Evolutionary conservation across 2,888 invertebrate genomes (phyloP).

Genomic region (Sarcophaga caerulescens): DNA sequence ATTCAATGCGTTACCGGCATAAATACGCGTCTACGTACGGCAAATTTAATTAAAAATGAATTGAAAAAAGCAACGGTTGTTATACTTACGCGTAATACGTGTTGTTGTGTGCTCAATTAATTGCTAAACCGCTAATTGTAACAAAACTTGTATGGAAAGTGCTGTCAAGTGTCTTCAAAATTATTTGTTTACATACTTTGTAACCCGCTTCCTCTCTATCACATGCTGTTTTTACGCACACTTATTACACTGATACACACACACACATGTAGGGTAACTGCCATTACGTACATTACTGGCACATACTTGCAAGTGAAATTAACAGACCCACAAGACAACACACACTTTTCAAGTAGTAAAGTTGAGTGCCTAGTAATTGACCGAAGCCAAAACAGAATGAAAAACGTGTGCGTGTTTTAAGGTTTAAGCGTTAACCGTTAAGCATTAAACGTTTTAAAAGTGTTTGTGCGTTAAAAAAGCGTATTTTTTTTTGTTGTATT

Average conservation of each 20-base stretch:
- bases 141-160: slow-evolving; percentile 54
- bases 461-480: slow-evolving; percentile 8
- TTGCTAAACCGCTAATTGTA: slow-evolving; percentile 61
- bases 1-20: slow-evolving; percentile 62
- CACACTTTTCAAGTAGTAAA: slow-evolving; percentile 8
- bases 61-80: slow-evolving; percentile 4
- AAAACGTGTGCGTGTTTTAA: slow-evolving; percentile 44
- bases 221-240: background rate
- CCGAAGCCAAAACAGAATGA: slow-evolving; percentile 17
- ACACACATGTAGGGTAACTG: background rate
- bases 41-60: background rate
- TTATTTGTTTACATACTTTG: slow-evolving; percentile 11
- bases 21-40: slow-evolving; percentile 42
- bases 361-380: slow-evolving; percentile 39
- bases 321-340: background rate
- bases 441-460: background rate
- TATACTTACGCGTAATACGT: slow-evolving; percentile 30
- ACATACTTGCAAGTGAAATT: background rate
- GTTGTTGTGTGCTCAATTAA: slow-evolving; percentile 46
- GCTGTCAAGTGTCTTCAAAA: slow-evolving; percentile 22
- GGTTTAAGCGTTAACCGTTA: background rate
- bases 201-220: slow-evolving; percentile 4
- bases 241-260: background rate
- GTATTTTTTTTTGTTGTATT: slow-evolving; percentile 34
- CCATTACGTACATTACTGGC: background rate